A percentile compares a stretch with the other conserved stretches of the same genome.
phyloP scores from a whole-genome alignment of 2,888 invertebrate species.

The Ceriagrion tenellum region DNA sequence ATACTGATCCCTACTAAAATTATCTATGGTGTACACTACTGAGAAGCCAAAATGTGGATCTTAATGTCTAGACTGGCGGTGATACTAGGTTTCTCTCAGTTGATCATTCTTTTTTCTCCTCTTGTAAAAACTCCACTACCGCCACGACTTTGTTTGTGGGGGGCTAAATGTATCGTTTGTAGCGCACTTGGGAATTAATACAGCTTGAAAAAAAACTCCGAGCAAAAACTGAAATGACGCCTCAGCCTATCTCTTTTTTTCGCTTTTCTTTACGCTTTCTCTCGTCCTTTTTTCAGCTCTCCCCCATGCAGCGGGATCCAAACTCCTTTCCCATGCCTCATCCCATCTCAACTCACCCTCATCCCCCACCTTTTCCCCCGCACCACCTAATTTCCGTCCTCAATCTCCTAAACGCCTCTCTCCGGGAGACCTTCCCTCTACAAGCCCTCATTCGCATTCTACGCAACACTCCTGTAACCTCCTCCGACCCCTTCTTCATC shows the following conservation, averaged over 20 bases:
- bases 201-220: neutral
- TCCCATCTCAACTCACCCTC: neutral
- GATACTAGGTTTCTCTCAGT: too few relatives aligned
- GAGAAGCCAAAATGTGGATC: too few relatives aligned
- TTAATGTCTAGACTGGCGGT: too few relatives aligned
- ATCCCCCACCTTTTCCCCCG: neutral
- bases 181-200: too few relatives aligned
- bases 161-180: too few relatives aligned
- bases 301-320: neutral
- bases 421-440: neutral
- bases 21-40: too few relatives aligned
- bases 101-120: too few relatives aligned
- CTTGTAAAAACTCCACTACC: too few relatives aligned
- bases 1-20: too few relatives aligned
- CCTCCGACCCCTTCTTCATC: neutral
- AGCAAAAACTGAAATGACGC: neutral
- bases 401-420: constrained; percentile 66
- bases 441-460: constrained; percentile 64
- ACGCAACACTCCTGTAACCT: neutral
- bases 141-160: too few relatives aligned
- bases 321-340: neutral
- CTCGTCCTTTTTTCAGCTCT: neutral
- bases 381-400: constrained; percentile 60
- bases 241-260: too few relatives aligned
- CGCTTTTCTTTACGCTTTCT: neutral